Percentiles rank a stretch among this genome's conserved stretches.
phyloP scores from a whole-genome alignment of 2,888 invertebrate species.

The Buathra laborator region DNA sequence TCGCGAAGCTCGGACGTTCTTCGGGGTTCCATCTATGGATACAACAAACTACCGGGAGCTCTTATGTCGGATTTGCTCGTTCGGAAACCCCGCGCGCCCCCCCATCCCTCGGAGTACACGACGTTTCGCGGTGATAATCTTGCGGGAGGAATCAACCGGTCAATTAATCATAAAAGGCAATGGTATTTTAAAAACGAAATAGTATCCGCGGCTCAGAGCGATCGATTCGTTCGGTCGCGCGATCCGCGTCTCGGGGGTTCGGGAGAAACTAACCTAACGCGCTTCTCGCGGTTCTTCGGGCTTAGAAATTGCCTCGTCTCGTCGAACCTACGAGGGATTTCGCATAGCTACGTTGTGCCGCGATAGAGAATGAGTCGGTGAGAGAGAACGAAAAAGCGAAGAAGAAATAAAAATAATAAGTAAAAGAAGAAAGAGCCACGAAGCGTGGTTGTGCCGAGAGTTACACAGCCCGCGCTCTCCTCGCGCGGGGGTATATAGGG shows the following conservation, averaged over 20 bases:
- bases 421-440: slow-evolving; percentile 58
- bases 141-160: slow-evolving; percentile 54
- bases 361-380: slow-evolving; percentile 47
- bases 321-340: slow-evolving; percentile 32
- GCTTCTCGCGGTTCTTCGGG: not conserved
- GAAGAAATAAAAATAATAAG: slow-evolving; percentile 60
- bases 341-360: slow-evolving; percentile 48
- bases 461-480: slow-evolving; percentile 60
- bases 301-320: not conserved
- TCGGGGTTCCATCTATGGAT: slow-evolving; percentile 75
- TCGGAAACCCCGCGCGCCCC: not conserved
- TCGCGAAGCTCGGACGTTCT: slow-evolving; percentile 60
- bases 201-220: not conserved
- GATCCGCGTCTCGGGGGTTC: not conserved
- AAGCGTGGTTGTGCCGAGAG: slow-evolving; percentile 59
- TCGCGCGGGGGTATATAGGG: slow-evolving; percentile 46
- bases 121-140: not conserved
- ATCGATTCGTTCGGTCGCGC: slow-evolving; percentile 6
- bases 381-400: slow-evolving; percentile 56
- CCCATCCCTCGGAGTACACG: not conserved
- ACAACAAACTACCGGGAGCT: slow-evolving; percentile 35
- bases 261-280: not conserved
- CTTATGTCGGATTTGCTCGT: not conserved
- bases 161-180: slow-evolving; percentile 73
- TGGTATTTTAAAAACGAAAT: slow-evolving; percentile 9